A percentile compares a stretch with the other conserved stretches of the same genome.
Conservation (phyloP, 2,888 invertebrate species). For the Blastobasis lacticolella region DNA sequence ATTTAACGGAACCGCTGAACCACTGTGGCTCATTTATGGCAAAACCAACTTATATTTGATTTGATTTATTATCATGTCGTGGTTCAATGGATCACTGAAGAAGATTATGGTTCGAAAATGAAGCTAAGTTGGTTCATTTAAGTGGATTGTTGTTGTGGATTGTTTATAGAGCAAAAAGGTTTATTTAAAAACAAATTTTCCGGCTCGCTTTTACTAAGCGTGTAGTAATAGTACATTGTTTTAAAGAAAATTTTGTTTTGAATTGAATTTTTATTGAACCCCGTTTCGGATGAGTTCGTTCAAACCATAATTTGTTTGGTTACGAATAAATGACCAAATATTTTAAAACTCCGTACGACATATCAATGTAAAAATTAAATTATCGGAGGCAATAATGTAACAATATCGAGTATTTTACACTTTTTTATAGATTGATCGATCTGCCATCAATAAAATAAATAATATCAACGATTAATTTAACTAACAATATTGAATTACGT, state of each 20-base stretch:
- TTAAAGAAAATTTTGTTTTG: constrained; percentile 15
- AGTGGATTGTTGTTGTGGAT: no score
- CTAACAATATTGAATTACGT: constrained; percentile 7
- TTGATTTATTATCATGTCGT: no score
- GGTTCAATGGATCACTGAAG: no score
- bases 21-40: constrained; percentile 10
- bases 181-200: constrained; percentile 9
- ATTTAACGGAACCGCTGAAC: neutral
- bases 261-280: constrained; percentile 10
- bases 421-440: constrained; percentile 10
- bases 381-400: constrained; percentile 56
- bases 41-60: no score
- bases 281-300: constrained; percentile 1
- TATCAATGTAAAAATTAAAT: constrained; percentile 52
- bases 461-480: constrained; percentile 8
- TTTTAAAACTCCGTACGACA: constrained; percentile 50
- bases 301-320: neutral
- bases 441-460: constrained; percentile 13
- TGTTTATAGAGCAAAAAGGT: no score
- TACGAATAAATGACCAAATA: constrained; percentile 26
- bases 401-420: constrained; percentile 25
- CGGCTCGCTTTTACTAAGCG: constrained; percentile 14
- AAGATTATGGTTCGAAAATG: no score
- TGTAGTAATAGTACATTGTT: constrained; percentile 19
- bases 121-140: no score